Evolutionary conservation across 2,888 invertebrate species (phyloP).

Genomic region (Acanthosepion pharaonis): DNA sequence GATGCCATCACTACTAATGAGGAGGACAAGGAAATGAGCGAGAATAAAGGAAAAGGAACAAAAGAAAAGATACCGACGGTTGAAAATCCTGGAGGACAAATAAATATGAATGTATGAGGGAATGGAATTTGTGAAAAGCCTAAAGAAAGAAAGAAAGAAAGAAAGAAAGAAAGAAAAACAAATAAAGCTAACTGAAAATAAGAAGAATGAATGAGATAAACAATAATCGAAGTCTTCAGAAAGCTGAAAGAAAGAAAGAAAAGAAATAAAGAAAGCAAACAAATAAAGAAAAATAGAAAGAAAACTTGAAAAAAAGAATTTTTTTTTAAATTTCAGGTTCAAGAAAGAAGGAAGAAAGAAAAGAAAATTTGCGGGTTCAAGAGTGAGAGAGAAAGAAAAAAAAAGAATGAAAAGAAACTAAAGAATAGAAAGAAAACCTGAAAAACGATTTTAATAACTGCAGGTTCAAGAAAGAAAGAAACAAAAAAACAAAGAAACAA

Average conservation of each 20-base stretch:
- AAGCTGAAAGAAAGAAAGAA: background rate
- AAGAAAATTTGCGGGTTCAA: background rate
- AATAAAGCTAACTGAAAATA: no score
- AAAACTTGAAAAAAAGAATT: background rate
- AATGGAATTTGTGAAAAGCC: no score
- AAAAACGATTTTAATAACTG: background rate
- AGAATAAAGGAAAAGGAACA: no score
- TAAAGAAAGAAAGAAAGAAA: background rate
- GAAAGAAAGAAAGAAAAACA: no score
- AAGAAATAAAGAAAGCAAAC: background rate
- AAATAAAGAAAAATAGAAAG: background rate
- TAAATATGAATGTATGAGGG: background rate
- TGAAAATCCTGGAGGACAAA: background rate
- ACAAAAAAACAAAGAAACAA: accelerated
- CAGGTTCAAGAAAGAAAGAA: background rate
- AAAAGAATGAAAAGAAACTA: background rate
- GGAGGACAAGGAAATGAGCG: no score
- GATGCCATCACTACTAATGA: background rate
- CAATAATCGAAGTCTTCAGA: no score
- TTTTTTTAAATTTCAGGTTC: background rate
- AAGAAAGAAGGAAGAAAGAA: background rate
- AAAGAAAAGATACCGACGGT: background rate
- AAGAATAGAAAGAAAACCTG: background rate
- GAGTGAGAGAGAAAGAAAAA: background rate
- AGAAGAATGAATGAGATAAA: no score